Evolutionary conservation across 2,113 vertebrate genomes (phyloP).

Genomic region (Upupa epops): DNA sequence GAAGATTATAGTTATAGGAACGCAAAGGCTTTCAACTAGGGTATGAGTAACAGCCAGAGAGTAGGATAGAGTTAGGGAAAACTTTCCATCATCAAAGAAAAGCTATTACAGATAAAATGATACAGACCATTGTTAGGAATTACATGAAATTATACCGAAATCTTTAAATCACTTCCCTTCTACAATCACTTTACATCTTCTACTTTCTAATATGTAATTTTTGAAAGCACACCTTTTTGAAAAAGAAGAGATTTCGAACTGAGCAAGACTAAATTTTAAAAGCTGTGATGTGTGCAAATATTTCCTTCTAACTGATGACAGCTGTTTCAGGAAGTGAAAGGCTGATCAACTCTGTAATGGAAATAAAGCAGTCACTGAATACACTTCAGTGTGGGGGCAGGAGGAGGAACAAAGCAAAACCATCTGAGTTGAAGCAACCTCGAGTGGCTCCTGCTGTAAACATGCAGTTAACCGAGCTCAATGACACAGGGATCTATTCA

Average conservation of each 20-base stretch:
- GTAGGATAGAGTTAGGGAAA: slow-evolving; percentile 10
- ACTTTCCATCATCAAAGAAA: neutral
- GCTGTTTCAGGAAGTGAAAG: neutral
- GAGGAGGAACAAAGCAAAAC: neutral
- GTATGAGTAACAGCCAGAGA: slow-evolving; percentile 20
- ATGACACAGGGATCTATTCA: neutral
- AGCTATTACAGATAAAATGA: slow-evolving; percentile 18
- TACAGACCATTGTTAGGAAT: slow-evolving; percentile 32
- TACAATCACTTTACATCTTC: neutral
- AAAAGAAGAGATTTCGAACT: neutral
- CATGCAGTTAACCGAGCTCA: neutral
- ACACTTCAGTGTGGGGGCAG: neutral
- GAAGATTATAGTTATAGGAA: slow-evolving; percentile 14
- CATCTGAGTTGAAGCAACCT: neutral
- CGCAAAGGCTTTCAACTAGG: slow-evolving; percentile 36
- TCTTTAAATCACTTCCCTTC: slow-evolving; percentile 27
- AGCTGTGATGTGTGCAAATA: neutral
- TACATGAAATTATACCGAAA: slow-evolving; percentile 27
- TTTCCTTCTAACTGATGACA: slow-evolving; percentile 13
- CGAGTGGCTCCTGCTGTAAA: neutral
- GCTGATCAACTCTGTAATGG: neutral
- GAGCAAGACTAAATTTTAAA: slow-evolving; percentile 2
- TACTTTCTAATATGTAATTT: slow-evolving; percentile 1
- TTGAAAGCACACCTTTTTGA: neutral
- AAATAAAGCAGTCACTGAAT: neutral